Evolutionary conservation across 2,888 invertebrate genomes (phyloP), one percentile per base, ranked within the genome.

Genomic region (Argyresthia goedartella): DNA sequence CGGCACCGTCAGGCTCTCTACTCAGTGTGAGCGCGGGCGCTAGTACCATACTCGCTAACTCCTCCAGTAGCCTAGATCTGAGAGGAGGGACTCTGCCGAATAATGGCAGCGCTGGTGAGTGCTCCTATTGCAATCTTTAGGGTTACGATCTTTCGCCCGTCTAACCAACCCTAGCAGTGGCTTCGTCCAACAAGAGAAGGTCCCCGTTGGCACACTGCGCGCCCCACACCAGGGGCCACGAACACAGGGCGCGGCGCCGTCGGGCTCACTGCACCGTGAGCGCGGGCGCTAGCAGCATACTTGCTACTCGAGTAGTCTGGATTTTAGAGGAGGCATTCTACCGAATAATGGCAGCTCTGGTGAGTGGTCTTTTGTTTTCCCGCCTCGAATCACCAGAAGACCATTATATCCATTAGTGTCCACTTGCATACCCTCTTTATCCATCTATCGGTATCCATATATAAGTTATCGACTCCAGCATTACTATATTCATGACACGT

Each of bases 1-100:
- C 16, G 41, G 33, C 66, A 56, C 36, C 59, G 61, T 65, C 79
- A 11, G 88, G 88, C 50, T 88, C 89, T 2, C 72, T 88, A 64
- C 85, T 87, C 61, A 89, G 88, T 60, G 82, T 89, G 55, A 88
- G 88, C 16, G 87, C 88, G 8, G 89, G 89, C 46, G 88, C 89
- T 52, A 88, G 89, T 59, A 89, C 88, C 47, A 90, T 90, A 53
- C 77, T 91, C 44, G 90, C 89, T 14, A 88, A 89, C 55, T 84
- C 85, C 50, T 76, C 68, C 57, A 76, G 75, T 65, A 84, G 82
- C 59, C 65, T 86, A 55, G 76, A 88, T 55, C 54, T 73, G 51
- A 56, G 72, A 8, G 43, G 43, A 13, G 43, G 13, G 1, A 43
- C n/a, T 11, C 1, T 11, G 43, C n/a, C 10, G 2, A n/a, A n/a